These are phyloP conservation scores for Knipowitschia caucasica DNA, from an alignment of 2,797 vertebrate species.

Conservation along the genomic window DNA sequence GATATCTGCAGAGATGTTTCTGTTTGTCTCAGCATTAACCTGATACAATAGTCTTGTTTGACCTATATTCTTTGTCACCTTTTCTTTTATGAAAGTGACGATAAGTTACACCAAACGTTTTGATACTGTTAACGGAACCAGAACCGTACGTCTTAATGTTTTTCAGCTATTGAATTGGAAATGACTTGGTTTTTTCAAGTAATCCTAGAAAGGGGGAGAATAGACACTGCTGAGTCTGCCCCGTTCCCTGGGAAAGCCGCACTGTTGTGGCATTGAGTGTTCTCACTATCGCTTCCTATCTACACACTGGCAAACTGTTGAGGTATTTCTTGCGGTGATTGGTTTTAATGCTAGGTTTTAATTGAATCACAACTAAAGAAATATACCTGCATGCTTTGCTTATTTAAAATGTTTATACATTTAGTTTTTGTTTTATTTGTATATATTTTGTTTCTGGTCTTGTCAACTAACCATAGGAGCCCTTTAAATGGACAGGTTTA, in stretches of 20 bases:
- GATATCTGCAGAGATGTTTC: constrained; percentile 72
- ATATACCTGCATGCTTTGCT: constrained; percentile 99
- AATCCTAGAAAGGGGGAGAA: constrained; percentile 99
- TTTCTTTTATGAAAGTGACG: constrained; percentile 89
- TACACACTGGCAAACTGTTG: constrained; percentile 99
- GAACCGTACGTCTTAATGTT: constrained; percentile 97
- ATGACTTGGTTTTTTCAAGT: constrained; percentile 99
- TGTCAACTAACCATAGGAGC: constrained; percentile 97
- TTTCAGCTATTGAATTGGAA: constrained; percentile 99
- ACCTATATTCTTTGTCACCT: constrained; percentile 87
- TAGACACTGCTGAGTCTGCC: constrained; percentile 99
- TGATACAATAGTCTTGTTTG: constrained; percentile 75
- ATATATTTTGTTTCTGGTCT: constrained; percentile 65
- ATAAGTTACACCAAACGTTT: constrained; percentile 72
- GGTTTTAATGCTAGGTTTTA: constrained; percentile 99
- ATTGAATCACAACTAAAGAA: constrained; percentile 75
- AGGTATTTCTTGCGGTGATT: constrained; percentile 99
- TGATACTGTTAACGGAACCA: constrained; percentile 84
- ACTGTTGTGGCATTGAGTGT: constrained; percentile 99
- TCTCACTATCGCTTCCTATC: constrained; percentile 99
- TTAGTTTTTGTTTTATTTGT: constrained; percentile 64
- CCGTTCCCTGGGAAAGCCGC: constrained; percentile 99
- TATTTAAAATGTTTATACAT: constrained; percentile 80
- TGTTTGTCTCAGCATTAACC: constrained; percentile 79
- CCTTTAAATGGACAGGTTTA: constrained; percentile 83